These are phyloP conservation scores for Chloroceryle aenea DNA, from an alignment of 2,113 vertebrate species.

Conservation along the genomic window DNA sequence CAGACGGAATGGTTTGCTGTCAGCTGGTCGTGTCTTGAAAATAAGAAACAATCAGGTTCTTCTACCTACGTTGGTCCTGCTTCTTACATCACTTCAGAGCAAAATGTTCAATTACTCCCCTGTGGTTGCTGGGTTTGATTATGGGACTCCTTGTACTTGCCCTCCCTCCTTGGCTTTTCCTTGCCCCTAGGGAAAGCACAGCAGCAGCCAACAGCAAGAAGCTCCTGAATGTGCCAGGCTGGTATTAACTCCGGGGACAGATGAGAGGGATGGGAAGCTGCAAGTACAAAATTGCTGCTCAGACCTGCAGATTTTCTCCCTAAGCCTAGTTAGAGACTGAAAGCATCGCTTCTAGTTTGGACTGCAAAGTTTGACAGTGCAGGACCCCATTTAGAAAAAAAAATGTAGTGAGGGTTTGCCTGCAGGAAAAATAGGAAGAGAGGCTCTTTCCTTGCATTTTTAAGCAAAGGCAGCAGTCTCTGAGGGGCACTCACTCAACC, in stretches of 20 bases:
- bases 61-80: background rate
- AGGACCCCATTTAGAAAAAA: background rate
- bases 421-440: background rate
- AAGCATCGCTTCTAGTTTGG: background rate
- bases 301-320: background rate
- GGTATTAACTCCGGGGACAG: background rate
- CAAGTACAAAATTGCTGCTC: background rate
- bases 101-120: background rate
- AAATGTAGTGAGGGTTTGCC: rapidly evolving
- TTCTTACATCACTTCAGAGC: background rate
- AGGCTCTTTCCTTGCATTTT: background rate
- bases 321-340: background rate
- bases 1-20: background rate
- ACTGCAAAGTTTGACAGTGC: background rate
- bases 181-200: background rate
- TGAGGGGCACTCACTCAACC: background rate
- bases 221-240: background rate
- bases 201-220: background rate
- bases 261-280: background rate
- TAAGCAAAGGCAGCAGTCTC: background rate
- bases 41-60: background rate
- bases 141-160: background rate
- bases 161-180: background rate
- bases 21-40: background rate
- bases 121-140: background rate